phyloP scores from a whole-genome alignment of 2,797 vertebrate species.

The Manis crassicaudata region DNA sequence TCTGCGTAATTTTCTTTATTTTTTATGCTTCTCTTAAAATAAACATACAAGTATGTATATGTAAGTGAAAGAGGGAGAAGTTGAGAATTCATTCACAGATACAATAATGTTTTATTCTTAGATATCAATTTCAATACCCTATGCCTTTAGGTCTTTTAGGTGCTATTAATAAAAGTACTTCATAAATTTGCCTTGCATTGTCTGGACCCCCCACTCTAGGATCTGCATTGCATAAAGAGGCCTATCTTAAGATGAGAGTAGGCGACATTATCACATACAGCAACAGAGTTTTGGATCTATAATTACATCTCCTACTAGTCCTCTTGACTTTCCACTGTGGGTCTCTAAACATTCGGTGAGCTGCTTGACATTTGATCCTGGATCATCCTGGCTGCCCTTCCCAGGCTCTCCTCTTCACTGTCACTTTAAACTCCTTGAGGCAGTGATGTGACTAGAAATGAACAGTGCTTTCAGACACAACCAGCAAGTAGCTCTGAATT shows the following conservation, averaged over 20 bases:
- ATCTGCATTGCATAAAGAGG: conserved; percentile 63
- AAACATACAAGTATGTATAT: background rate
- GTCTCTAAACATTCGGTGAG: conserved; percentile 71
- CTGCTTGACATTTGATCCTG: conserved; percentile 71
- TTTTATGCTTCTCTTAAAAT: conserved; percentile 62
- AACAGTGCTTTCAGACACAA: conserved; percentile 27
- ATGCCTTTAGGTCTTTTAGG: background rate
- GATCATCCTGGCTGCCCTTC: conserved; percentile 32
- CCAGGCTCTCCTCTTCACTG: background rate
- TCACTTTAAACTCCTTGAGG: conserved; percentile 38
- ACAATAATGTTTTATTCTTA: conserved; percentile 4
- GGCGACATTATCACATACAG: conserved; percentile 64
- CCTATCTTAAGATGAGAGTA: conserved; percentile 77
- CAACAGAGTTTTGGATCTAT: conserved; percentile 71
- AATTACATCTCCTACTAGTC: conserved; percentile 77
- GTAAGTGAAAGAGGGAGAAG: background rate
- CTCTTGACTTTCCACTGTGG: conserved; percentile 76
- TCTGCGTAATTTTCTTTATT: conserved; percentile 49
- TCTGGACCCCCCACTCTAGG: conserved; percentile 41
- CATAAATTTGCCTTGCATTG: conserved; percentile 72
- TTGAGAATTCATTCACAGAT: background rate
- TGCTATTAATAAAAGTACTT: conserved; percentile 26
- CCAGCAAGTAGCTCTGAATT: conserved; percentile 64
- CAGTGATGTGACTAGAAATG: conserved; percentile 40
- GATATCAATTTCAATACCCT: background rate